Percentiles rank a stretch among this genome's conserved stretches.
phyloP scores from a whole-genome alignment of 2,113 vertebrate species.

The Nothocercus nigrocapillus region DNA sequence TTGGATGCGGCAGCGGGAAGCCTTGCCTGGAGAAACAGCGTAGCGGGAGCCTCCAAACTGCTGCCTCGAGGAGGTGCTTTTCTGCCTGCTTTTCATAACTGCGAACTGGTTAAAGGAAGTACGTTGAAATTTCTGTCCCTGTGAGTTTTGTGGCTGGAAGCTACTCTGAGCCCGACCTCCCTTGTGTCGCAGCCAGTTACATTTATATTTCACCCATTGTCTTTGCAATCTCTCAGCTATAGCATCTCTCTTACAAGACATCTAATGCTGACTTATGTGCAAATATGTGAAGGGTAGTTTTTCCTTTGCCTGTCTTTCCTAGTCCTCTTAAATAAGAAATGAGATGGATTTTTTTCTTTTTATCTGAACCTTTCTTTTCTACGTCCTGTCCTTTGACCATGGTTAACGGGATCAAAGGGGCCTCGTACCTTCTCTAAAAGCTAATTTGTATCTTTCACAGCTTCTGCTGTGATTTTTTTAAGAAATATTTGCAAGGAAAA shows the following conservation, averaged over 20 bases:
- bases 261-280: neutral
- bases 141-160: neutral
- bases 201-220: neutral
- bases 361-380: neutral
- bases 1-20: neutral
- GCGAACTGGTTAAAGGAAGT: neutral
- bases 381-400: neutral
- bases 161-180: neutral
- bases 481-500: neutral
- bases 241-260: neutral
- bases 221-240: neutral
- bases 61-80: neutral
- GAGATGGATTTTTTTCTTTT: neutral
- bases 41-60: neutral
- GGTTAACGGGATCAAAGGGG: neutral
- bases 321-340: neutral
- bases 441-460: neutral
- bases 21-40: neutral
- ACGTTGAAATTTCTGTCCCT: neutral
- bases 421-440: neutral
- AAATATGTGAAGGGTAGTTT: neutral
- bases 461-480: neutral
- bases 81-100: neutral
- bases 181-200: neutral
- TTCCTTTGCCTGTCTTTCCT: neutral